Evolutionary conservation across 2,797 vertebrate genomes (phyloP).

Genomic region (Sebastes trivittatus): DNA sequence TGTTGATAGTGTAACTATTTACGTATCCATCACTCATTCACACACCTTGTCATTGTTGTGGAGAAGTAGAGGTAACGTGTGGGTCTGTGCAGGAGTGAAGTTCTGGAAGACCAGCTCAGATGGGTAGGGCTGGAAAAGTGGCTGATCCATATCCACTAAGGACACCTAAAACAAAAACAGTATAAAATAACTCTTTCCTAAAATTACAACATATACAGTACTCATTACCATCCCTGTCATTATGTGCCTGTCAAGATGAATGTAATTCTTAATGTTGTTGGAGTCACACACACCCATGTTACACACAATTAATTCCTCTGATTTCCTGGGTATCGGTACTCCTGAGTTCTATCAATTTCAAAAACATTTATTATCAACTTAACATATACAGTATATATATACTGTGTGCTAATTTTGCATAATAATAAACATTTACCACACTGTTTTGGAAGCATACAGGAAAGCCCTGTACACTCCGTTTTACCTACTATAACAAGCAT

Average conservation of each 20-base stretch:
- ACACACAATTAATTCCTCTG: not conserved
- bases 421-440: not conserved
- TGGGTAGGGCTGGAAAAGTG: conserved; percentile 88
- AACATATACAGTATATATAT: not conserved
- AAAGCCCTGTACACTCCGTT: not conserved
- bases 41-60: conserved; percentile 87
- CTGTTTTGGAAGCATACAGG: not conserved
- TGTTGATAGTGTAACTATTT: not conserved
- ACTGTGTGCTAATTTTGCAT: not conserved
- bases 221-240: not conserved
- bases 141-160: conserved; percentile 76
- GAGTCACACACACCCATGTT: not conserved
- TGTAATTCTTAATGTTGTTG: not conserved
- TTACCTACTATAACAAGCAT: not conserved
- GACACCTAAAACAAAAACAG: conserved; percentile 76
- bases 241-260: not conserved
- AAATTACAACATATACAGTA: not conserved
- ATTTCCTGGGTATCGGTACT: not conserved
- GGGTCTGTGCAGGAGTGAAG: conserved; percentile 81
- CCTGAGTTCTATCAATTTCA: not conserved
- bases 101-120: conserved; percentile 90
- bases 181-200: not conserved
- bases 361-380: not conserved
- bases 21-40: not conserved
- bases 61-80: conserved; percentile 82